phyloP scores from a whole-genome alignment of 2,113 vertebrate species.

The western clawed frog (Xenopus tropicalis) region UCB_Xtro_10.0 CM004443.2:73196501-73197000 shows the following conservation, averaged over 20 bases:
- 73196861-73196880: slow-evolving; percentile 1
- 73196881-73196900: neutral
- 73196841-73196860: neutral
- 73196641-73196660: neutral
- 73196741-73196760: neutral
- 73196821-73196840: neutral
- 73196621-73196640: too few species aligned
- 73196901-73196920: neutral
- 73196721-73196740: slow-evolving; percentile 4
- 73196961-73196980: too few species aligned
- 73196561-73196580: too few species aligned
- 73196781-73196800: neutral
- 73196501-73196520: too few species aligned
- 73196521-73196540: too few species aligned
- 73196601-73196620: too few species aligned
- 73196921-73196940: neutral
- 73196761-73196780: slow-evolving; percentile 5
- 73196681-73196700: neutral
- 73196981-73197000: too few species aligned
- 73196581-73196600: too few species aligned
- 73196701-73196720: neutral
- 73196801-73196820: neutral
- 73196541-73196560: too few species aligned
- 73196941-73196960: neutral
- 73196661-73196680: neutral